Evolutionary conservation across 2,888 invertebrate genomes (phyloP).

Genomic region (Rotaria sp.): DNA sequence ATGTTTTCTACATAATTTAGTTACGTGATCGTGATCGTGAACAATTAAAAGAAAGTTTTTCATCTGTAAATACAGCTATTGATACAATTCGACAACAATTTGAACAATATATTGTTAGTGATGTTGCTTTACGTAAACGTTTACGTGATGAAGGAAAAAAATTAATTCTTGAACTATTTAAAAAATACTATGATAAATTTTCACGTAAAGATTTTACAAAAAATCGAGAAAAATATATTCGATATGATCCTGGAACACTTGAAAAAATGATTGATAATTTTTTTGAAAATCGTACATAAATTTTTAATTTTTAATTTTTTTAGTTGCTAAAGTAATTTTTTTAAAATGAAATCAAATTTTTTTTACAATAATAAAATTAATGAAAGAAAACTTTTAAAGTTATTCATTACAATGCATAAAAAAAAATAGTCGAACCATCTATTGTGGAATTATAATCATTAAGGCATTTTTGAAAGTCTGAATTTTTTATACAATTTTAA

Average conservation of each 20-base stretch:
- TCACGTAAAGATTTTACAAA: conserved; percentile 24
- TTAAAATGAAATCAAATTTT: too few relatives aligned
- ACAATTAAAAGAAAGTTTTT: conserved; percentile 19
- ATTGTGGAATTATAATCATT: too few relatives aligned
- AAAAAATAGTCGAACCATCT: too few relatives aligned
- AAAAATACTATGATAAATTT: background rate
- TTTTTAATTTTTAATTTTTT: background rate
- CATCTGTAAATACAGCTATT: background rate
- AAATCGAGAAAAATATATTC: background rate
- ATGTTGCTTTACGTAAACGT: conserved; percentile 8
- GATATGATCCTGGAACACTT: background rate
- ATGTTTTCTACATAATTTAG: background rate
- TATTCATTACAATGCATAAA: too few relatives aligned
- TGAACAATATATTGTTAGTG: background rate
- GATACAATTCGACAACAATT: background rate
- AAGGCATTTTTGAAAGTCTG: too few relatives aligned
- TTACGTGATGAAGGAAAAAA: conserved; percentile 1
- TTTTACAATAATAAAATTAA: too few relatives aligned
- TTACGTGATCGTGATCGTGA: conserved; percentile 23
- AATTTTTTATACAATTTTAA: too few relatives aligned
- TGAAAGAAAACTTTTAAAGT: too few relatives aligned
- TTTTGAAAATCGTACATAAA: background rate
- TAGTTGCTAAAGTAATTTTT: background rate
- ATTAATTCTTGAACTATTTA: background rate
- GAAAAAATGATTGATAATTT: background rate